These are phyloP conservation scores for Oxycera nigricornis DNA, from an alignment of 2,888 invertebrate genomes.

Conservation along the genomic window DNA sequence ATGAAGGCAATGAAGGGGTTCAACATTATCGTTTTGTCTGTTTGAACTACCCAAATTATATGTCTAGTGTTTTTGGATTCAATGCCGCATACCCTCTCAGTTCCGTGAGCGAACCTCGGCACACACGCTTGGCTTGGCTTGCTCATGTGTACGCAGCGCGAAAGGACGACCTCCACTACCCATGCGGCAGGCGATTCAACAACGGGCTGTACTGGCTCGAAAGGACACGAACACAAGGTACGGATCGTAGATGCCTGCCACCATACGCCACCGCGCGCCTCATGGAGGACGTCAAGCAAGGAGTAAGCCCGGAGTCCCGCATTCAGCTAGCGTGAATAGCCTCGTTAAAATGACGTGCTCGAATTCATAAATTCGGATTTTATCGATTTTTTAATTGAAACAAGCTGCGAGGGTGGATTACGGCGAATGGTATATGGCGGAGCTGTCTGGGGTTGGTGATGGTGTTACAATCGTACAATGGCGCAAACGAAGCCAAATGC, in stretches of 20 bases:
- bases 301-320: conserved; percentile 26
- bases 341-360: conserved; percentile 44
- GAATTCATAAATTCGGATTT: conserved; percentile 44
- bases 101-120: not conserved
- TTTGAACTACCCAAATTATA: conserved; percentile 37
- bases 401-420: conserved; percentile 21
- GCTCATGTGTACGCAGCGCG: not conserved
- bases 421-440: not conserved
- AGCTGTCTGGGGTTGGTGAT: no score
- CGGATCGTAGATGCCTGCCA: not conserved
- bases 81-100: conserved; percentile 6
- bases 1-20: conserved; percentile 19
- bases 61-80: conserved; percentile 32
- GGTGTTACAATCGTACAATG: conserved; percentile 11
- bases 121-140: conserved; percentile 7
- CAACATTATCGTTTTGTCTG: conserved; percentile 29
- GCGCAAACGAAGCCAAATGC: conserved; percentile 6
- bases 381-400: conserved; percentile 44
- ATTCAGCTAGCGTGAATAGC: conserved; percentile 39
- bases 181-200: not conserved
- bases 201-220: not conserved
- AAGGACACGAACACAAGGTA: not conserved
- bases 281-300: conserved; percentile 26
- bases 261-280: not conserved
- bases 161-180: not conserved